Evolutionary conservation across 2,113 vertebrate species (phyloP).

Genomic region (Coptodon bakossiorum): DNA sequence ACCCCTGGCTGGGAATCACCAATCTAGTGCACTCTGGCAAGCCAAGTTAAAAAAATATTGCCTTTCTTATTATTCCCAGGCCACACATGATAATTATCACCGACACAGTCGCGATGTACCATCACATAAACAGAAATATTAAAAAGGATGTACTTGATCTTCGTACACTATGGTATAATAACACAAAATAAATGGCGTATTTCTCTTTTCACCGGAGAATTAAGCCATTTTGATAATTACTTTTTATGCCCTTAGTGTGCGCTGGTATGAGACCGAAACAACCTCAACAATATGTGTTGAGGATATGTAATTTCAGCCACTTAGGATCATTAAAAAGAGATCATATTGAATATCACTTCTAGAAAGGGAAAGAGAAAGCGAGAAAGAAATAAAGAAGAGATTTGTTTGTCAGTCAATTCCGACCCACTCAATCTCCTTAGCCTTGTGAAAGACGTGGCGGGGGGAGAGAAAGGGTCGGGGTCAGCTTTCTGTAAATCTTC

Average conservation of each 20-base stretch:
- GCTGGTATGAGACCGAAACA: constrained; percentile 23
- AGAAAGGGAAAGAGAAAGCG: constrained; percentile 69
- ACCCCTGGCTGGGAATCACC: not conserved
- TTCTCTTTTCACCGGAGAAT: constrained; percentile 2
- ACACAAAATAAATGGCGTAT: constrained; percentile 21
- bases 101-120: not conserved
- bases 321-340: constrained; percentile 89
- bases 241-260: constrained; percentile 25
- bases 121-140: constrained; percentile 20
- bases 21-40: not conserved
- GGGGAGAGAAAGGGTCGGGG: constrained; percentile 55
- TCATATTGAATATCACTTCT: constrained; percentile 89
- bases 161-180: not conserved
- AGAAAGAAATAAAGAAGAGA: constrained; percentile 80
- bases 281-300: constrained; percentile 58
- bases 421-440: constrained; percentile 76
- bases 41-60: not conserved
- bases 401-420: constrained; percentile 87
- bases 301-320: constrained; percentile 80
- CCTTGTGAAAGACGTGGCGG: constrained; percentile 49
- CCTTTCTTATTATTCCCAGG: not conserved
- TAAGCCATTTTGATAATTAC: constrained; percentile 19
- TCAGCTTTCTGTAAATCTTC: constrained; percentile 80
- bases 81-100: not conserved
- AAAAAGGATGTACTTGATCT: constrained; percentile 1